Evolutionary conservation across 2,113 vertebrate genomes (phyloP), one percentile per base, ranked within the genome.

Genomic region (Nibea albiflora): DNA sequence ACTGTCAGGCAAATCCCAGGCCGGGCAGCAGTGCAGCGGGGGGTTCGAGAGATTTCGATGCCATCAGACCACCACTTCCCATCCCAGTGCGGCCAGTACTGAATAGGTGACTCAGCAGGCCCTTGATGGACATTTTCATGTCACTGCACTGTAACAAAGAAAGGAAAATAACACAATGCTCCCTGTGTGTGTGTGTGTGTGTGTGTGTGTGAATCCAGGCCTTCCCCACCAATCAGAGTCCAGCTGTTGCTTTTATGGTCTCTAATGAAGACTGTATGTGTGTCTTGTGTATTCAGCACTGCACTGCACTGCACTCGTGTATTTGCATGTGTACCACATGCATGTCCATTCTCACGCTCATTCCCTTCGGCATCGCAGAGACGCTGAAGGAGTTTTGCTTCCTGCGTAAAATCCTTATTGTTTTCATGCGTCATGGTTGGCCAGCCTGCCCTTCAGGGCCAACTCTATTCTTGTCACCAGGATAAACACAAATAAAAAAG

Each of bases 61-160:
- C 56, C 78, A 81, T 52, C 52, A 2, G 73, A 84, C 69, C 64
- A 49, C 68, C 31, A 28, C 83, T 76, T 85, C 78, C 69, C 60
- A 85, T 80, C 75, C 85, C 73, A 73, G 73, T 78, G n/a, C 69
- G 86, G 64, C 35, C 52, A 71, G 73, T 54, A 77, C 54, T 85
- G 68, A 84, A 89, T 86, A 60, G 73, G 46, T 76, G 77, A 89
- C 74, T 85, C 85, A 76, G 67, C 47, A 20, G 73, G 31, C 11
- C 2, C 46, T 31, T n/a, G 54, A 82, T 12, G 22, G 76, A 81
- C 74, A 76, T 63, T 88, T 80, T 81, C 62, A 84, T 87, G 73
- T 67, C 68, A 50, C 65, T 81, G 74, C 75, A 64, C 49, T 66
- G 42, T 39, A 67, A 87, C 83, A 90, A 92, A 86, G 69, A 80